A percentile compares a stretch with the other conserved stretches of the same genome.
Conservation (phyloP, 2,888 invertebrate species). For the Dasypolia templi region DNA sequence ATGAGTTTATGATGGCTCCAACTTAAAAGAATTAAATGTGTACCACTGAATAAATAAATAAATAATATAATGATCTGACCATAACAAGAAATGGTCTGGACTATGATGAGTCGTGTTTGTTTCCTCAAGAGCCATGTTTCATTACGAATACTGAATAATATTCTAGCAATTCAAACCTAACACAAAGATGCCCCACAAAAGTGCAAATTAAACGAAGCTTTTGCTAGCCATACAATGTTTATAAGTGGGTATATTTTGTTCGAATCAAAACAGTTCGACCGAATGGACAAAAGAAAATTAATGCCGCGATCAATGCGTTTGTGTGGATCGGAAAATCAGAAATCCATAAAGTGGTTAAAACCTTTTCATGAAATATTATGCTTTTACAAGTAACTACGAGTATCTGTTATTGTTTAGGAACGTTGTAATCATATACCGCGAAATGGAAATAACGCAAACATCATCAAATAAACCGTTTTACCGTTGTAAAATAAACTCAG, state of each 20-base stretch:
- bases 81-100: background rate
- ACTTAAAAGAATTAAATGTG: too few relatives aligned
- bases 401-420: background rate
- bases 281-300: background rate
- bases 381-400: background rate
- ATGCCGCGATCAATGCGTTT: background rate
- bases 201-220: background rate
- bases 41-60: too few relatives aligned
- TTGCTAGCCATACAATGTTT: background rate
- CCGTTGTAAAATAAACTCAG: constrained; percentile 5
- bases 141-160: background rate
- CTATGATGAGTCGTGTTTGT: background rate
- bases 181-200: constrained; percentile 1
- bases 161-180: constrained; percentile 4
- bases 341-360: background rate
- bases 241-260: background rate
- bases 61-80: background rate
- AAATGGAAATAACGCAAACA: background rate
- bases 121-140: constrained; percentile 6
- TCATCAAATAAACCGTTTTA: constrained; percentile 1
- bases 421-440: background rate
- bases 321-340: background rate
- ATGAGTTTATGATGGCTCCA: too few relatives aligned
- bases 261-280: background rate
- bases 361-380: constrained; percentile 7